Evolutionary conservation across 2,113 vertebrate species (phyloP).

Genomic region (Burhinus bistriatus): DNA sequence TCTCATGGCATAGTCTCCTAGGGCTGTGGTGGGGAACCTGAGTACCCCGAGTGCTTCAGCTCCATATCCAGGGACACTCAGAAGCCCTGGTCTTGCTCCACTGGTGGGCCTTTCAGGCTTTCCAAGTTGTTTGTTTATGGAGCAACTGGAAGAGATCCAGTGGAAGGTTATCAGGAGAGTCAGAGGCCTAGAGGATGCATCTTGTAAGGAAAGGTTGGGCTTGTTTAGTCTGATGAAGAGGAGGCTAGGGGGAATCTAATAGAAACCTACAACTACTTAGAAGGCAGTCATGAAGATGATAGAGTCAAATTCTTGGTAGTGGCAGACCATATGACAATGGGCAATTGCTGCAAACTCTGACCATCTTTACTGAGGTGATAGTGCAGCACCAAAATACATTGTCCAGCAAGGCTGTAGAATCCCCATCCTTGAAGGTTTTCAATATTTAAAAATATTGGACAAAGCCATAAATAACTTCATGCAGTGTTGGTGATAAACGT

Average conservation of each 20-base stretch:
- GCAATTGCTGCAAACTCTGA: not conserved
- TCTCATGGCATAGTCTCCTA: not conserved
- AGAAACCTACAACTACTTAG: not conserved
- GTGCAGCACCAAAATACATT: accelerated
- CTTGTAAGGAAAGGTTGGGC: not conserved
- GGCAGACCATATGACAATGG: not conserved
- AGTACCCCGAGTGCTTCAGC: not conserved
- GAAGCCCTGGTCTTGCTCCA: not conserved
- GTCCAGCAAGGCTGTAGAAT: accelerated
- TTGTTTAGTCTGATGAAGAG: not conserved
- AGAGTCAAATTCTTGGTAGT: not conserved
- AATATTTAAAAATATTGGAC: not conserved
- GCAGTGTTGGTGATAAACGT: not conserved
- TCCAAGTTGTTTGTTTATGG: not conserved
- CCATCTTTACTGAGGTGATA: not conserved
- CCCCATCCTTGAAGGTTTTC: not conserved
- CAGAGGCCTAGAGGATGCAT: not conserved
- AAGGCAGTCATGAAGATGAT: not conserved
- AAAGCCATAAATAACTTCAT: not conserved
- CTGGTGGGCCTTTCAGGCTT: not conserved
- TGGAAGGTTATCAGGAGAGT: not conserved
- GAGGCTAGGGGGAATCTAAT: not conserved
- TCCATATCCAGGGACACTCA: not conserved
- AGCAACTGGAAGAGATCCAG: not conserved
- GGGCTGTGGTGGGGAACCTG: not conserved